Evolutionary conservation across 2,888 invertebrate genomes (phyloP), one percentile per base, ranked within the genome.

Genomic region (Polydrusus tereticollis): DNA sequence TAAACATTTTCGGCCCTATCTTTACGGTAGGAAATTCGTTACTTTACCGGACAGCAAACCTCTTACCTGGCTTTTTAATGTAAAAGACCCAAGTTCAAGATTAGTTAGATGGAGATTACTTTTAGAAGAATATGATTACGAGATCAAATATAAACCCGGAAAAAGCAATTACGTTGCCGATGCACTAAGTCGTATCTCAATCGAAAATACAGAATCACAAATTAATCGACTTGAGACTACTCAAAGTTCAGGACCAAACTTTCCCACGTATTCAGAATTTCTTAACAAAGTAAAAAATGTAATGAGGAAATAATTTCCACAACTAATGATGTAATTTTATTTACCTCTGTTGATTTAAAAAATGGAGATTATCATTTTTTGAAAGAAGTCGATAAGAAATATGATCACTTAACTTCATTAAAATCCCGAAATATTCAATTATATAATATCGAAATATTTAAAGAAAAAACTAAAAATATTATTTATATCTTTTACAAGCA

Each of bases 61-160:
- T 0, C 63, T 85, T 2, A 77, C 75, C 2, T 85, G 83, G 82
- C 59, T 85, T 0, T 80, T 83, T 77, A 79, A 75, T 0, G 45
- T 84, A 0, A 84, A 85, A 76, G 83, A 85, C 7, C 60, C 66
- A 1, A 12, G 33, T 21, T 81, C 82, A 0, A 74, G 78, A 58
- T 55, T 84, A 8, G 78, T 83, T 73, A 69, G 85, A 1, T 85
- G 84, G 85, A 69, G 80, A n/a, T 55, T 84, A n/a, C 80, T 76
- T 67, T 64, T 82, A 12, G 77, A 79, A 64, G 82, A 83, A 67
- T 82, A 74, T 21, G 3, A 18, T 1, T 74, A 67, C n/a, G 45
- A 67, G 38, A 71, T 74, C 1, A n/a, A 0, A 1, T 72, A 72
- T 18, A 72, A 72, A 69, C 68, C 59, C 1, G 72, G 68, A 1